These are phyloP conservation scores for Cheracebus regulus DNA, from an alignment of 2,797 vertebrate species.

Conservation along the genomic window DNA sequence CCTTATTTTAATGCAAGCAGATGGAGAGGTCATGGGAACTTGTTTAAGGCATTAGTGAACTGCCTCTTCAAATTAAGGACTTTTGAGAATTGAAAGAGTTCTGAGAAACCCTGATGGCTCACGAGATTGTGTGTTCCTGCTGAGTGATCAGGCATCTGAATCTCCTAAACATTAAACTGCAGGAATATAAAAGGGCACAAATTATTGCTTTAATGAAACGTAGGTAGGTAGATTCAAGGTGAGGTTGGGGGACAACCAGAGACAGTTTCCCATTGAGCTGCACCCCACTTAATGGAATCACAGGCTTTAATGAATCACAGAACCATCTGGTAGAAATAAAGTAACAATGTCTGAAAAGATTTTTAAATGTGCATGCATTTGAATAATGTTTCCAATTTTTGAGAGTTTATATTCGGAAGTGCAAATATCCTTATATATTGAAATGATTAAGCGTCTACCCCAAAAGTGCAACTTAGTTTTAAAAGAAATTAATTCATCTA, in stretches of 20 bases:
- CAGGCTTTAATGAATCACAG: neutral
- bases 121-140: neutral
- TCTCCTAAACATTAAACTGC: neutral
- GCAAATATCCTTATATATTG: neutral
- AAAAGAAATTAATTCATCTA: neutral
- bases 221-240: neutral
- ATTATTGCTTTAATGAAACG: neutral
- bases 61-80: constrained; percentile 53
- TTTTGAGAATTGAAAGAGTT: constrained; percentile 10
- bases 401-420: neutral
- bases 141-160: neutral
- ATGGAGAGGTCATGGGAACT: neutral
- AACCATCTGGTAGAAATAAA: neutral
- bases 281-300: neutral
- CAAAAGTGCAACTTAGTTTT: neutral
- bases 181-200: neutral
- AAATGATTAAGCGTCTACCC: neutral
- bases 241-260: neutral
- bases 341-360: neutral
- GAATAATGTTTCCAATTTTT: neutral
- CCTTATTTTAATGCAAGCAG: neutral
- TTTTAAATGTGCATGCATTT: neutral
- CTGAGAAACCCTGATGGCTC: neutral
- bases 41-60: constrained; percentile 1
- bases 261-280: neutral